A percentile compares a stretch with the other conserved stretches of the same genome.
These are phyloP conservation scores for Salminus brasiliensis DNA, from an alignment of 2,113 vertebrate species.

Conservation along the genomic window DNA sequence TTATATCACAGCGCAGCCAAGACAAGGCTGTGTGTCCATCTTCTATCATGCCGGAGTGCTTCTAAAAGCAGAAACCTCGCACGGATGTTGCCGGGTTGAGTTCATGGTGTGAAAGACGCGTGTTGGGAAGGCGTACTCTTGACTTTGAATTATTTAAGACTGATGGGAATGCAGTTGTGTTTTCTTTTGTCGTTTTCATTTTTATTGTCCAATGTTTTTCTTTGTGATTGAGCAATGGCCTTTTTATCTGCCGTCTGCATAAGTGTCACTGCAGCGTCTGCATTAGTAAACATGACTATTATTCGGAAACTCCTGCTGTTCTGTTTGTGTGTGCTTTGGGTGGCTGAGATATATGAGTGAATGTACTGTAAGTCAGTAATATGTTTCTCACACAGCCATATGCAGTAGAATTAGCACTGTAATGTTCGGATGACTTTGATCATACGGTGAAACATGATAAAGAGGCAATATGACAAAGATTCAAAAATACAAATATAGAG, in stretches of 20 bases:
- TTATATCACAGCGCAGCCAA: background rate
- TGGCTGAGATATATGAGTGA: background rate
- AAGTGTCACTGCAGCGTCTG: no score
- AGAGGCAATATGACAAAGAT: no score
- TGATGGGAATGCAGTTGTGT: constrained; percentile 53
- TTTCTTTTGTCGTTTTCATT: constrained; percentile 30
- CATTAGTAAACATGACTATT: constrained; percentile 74
- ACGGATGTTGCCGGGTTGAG: constrained; percentile 3
- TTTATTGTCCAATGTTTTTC: constrained; percentile 49
- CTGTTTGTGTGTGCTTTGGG: constrained; percentile 24
- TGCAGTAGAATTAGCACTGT: no score
- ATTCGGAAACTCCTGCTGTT: constrained; percentile 41
- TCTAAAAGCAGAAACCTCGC: constrained; percentile 19
- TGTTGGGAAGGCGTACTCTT: background rate
- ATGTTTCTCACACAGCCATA: no score
- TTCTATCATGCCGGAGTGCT: constrained; percentile 14
- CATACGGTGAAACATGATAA: no score
- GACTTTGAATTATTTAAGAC: constrained; percentile 22
- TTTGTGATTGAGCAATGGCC: constrained; percentile 67
- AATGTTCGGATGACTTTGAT: no score
- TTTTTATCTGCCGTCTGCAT: constrained; percentile 73
- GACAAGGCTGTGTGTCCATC: constrained; percentile 13
- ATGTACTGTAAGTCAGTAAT: no score
- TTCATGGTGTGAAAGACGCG: background rate
- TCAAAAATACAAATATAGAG: no score